Conservation (phyloP, 1,140 invertebrate genomes). For the Listronotus bonariensis region DNA sequence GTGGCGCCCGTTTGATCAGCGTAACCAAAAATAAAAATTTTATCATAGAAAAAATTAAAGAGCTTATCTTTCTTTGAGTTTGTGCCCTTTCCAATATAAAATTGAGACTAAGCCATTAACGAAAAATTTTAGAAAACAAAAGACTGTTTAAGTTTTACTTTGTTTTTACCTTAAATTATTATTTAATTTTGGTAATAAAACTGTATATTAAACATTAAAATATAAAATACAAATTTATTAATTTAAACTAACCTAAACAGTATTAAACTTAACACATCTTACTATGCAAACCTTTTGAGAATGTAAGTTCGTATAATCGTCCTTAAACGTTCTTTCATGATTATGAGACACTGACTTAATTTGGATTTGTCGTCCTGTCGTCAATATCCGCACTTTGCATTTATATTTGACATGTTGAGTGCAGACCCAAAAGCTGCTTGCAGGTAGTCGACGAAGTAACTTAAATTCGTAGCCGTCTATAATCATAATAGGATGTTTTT, state of each 20-base stretch:
- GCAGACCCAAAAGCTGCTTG: conserved; percentile 24
- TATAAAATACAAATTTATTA: no score
- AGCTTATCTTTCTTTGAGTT: no score
- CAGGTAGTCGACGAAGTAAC: conserved; percentile 18
- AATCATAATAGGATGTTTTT: conserved; percentile 40
- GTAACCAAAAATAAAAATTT: no score
- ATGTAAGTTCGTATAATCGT: conserved; percentile 7
- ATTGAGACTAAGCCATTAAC: no score
- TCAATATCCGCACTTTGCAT: conserved; percentile 27
- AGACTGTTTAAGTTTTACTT: no score
- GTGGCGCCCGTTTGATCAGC: no score
- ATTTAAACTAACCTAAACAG: background rate
- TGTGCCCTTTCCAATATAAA: no score
- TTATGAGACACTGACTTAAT: background rate
- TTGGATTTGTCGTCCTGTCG: background rate
- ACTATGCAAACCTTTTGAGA: conserved; percentile 10
- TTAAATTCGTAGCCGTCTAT: conserved; percentile 39
- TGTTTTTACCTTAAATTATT: no score
- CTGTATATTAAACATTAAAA: no score
- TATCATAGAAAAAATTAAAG: no score
- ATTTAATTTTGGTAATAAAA: no score
- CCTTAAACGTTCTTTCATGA: conserved; percentile 2
- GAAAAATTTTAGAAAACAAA: no score
- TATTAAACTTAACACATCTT: background rate
- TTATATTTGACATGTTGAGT: conserved; percentile 24